A percentile compares a stretch with the other conserved stretches of the same genome.
These are phyloP conservation scores for Anagyrus pseudococci DNA, from an alignment of 2,888 invertebrate genomes.

Conservation along the genomic window DNA sequence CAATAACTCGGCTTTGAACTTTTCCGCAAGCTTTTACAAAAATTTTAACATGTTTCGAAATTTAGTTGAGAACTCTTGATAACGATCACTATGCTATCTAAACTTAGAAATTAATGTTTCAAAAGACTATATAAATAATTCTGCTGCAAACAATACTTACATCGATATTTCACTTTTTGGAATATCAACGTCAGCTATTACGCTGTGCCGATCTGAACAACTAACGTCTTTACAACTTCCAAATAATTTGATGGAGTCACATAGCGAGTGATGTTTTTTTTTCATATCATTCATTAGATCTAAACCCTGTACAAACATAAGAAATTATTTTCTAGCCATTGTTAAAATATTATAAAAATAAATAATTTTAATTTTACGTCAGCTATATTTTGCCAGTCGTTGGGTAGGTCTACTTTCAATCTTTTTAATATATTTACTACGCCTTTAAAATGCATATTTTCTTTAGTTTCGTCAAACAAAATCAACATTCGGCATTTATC, in stretches of 20 bases:
- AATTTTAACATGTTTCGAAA: no score
- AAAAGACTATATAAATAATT: conserved; percentile 9
- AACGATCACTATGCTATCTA: no score
- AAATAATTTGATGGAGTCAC: conserved; percentile 69
- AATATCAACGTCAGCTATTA: conserved; percentile 66
- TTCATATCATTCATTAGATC: conserved; percentile 52
- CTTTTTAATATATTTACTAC: conserved; percentile 68
- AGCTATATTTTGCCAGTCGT: conserved; percentile 50
- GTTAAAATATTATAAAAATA: conserved; percentile 8
- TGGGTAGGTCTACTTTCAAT: conserved; percentile 51
- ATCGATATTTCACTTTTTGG: conserved; percentile 62
- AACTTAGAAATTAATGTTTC: not conserved
- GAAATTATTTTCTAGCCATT: not conserved
- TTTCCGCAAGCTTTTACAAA: no score
- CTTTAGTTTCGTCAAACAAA: conserved; percentile 68
- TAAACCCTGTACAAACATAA: conserved; percentile 39
- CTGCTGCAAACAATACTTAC: conserved; percentile 38
- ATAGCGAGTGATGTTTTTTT: conserved; percentile 66
- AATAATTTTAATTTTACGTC: conserved; percentile 48
- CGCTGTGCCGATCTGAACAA: conserved; percentile 70
- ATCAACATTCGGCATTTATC: conserved; percentile 62
- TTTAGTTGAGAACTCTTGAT: no score
- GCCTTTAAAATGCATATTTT: conserved; percentile 67
- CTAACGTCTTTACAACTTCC: conserved; percentile 70
- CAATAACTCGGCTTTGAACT: no score